Evolutionary conservation across 92 coral and sea anemone species (phyloP).

Genomic region (Phenganax subtilis): DNA sequence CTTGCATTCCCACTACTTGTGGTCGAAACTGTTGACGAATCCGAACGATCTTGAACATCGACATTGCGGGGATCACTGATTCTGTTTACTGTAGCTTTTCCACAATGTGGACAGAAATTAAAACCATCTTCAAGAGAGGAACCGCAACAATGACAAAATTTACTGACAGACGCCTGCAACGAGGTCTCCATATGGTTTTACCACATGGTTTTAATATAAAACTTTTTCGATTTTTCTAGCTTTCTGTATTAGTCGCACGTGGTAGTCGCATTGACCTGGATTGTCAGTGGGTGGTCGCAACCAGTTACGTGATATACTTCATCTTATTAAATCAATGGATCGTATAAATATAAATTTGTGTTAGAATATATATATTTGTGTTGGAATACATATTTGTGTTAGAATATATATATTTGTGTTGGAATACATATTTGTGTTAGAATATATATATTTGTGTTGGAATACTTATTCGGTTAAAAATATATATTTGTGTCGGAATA

Average conservation of each 20-base stretch:
- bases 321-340: conserved; percentile 14
- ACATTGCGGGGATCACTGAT: background rate
- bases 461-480: background rate
- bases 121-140: conserved; percentile 13
- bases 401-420: background rate
- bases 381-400: background rate
- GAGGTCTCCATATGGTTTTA: background rate
- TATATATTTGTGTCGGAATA: background rate
- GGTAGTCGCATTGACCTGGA: background rate
- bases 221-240: background rate
- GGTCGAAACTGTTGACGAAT: too few relatives aligned
- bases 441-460: background rate
- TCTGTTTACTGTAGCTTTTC: background rate
- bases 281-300: background rate
- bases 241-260: background rate
- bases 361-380: background rate
- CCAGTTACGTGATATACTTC: background rate
- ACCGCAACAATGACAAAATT: conserved; percentile 13
- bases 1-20: too few relatives aligned
- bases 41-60: too few relatives aligned
- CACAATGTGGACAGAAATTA: conserved; percentile 11
- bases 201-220: background rate
- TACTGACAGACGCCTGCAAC: background rate
- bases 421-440: background rate
- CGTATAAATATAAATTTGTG: background rate